phyloP scores from a whole-genome alignment of 2,113 vertebrate genomes.

The Mus musculus region GRCm39 chr5:130943501-130944000 shows the following conservation, averaged over 20 bases:
- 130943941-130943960: background rate
- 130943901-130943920: background rate
- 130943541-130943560: constrained; percentile 58
- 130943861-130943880: background rate
- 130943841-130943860: background rate
- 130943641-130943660: constrained; percentile 35
- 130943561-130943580: constrained; percentile 46
- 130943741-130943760: background rate
- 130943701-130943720: background rate
- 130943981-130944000: too few relatives aligned
- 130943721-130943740: background rate
- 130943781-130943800: background rate
- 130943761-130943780: background rate
- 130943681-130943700: rapidly evolving
- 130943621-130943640: constrained; percentile 59
- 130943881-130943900: background rate
- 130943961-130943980: background rate
- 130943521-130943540: constrained; percentile 48
- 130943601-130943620: constrained; percentile 25
- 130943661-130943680: background rate
- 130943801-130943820: background rate
- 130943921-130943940: background rate
- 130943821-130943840: background rate
- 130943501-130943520: constrained; percentile 28
- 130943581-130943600: background rate